phyloP scores from a whole-genome alignment of 2,113 vertebrate genomes.

The Aplodontia rufa region DNA sequence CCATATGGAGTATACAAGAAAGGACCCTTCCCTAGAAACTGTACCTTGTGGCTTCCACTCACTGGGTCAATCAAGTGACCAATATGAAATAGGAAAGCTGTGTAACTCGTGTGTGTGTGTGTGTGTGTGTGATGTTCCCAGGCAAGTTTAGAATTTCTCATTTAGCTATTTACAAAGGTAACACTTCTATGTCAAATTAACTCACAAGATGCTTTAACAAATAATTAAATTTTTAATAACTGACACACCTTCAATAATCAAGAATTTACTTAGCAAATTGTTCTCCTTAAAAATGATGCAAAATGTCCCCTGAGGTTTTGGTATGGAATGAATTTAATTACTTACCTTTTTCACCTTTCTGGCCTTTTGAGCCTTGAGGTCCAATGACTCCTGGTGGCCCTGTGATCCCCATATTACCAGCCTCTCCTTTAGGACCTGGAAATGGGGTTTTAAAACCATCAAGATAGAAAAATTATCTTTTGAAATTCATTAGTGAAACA shows the following conservation, averaged over 20 bases:
- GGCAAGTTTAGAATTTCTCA: constrained; percentile 7
- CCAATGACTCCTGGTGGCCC: constrained; percentile 87
- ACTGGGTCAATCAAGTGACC: neutral
- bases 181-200: constrained; percentile 13
- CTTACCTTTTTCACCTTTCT: constrained; percentile 93
- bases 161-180: neutral
- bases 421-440: constrained; percentile 89
- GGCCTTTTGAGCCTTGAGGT: constrained; percentile 84
- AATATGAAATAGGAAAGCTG: neutral
- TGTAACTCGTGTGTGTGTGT: neutral
- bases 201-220: neutral
- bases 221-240: neutral
- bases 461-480: constrained; percentile 23
- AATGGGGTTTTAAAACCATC: constrained; percentile 45
- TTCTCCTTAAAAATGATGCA: constrained; percentile 16
- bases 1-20: neutral
- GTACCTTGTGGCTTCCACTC: neutral
- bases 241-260: neutral
- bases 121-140: neutral
- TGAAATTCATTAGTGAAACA: constrained; percentile 3
- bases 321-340: constrained; percentile 10
- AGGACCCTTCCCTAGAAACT: neutral
- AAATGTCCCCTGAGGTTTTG: neutral
- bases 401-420: constrained; percentile 87
- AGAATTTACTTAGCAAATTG: neutral